Conservation (phyloP, 2,113 vertebrate species). For the Pavo muticus region DNA sequence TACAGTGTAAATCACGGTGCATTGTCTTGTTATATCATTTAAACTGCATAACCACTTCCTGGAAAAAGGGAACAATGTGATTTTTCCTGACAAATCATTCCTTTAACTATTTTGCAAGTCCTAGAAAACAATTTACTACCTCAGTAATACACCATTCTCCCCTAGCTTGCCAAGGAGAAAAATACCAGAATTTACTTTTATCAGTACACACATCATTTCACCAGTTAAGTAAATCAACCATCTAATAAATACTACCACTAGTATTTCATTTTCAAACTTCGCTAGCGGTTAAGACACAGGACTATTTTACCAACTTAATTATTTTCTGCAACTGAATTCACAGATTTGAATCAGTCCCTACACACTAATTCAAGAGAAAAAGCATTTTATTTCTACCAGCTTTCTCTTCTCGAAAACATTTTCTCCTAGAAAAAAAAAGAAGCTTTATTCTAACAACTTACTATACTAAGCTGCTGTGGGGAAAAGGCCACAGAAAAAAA, state of each 20-base stretch:
- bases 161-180: neutral
- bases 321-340: neutral
- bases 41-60: neutral
- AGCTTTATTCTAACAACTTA: neutral
- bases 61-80: neutral
- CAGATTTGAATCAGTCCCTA: neutral
- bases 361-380: neutral
- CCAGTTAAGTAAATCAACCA: accelerated
- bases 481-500: neutral
- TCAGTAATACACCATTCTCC: neutral
- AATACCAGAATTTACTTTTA: neutral
- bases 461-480: neutral
- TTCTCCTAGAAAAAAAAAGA: neutral
- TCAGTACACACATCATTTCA: neutral
- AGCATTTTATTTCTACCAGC: neutral
- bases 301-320: neutral
- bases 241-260: neutral
- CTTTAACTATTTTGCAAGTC: neutral
- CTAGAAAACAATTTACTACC: neutral
- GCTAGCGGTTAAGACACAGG: neutral
- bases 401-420: neutral
- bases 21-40: neutral
- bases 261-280: neutral
- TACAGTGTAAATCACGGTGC: neutral
- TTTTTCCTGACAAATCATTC: neutral